phyloP scores from a whole-genome alignment of 2,113 vertebrate species.

The Morone chrysops region DNA sequence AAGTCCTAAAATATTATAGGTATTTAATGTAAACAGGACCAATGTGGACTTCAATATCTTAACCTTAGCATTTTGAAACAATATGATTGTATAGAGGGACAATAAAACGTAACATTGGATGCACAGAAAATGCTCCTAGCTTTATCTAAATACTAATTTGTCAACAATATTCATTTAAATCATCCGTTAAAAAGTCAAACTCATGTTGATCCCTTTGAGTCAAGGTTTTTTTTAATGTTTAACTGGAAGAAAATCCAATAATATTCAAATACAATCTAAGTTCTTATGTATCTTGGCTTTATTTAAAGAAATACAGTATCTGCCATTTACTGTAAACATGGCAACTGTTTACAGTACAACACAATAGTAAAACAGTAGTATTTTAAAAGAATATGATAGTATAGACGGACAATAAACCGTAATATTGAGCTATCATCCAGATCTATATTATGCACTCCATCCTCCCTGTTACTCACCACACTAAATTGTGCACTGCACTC shows the following conservation, averaged over 20 bases:
- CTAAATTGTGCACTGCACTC: conserved; percentile 17
- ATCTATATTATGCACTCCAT: neutral
- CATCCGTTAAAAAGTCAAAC: neutral
- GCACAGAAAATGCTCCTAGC: too few relatives aligned
- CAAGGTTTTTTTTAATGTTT: neutral
- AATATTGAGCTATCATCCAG: neutral
- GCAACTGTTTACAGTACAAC: neutral
- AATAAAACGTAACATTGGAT: too few relatives aligned
- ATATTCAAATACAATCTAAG: neutral
- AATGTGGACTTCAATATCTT: neutral
- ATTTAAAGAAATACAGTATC: neutral
- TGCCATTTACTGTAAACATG: neutral
- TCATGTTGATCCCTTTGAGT: neutral
- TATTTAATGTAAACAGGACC: neutral
- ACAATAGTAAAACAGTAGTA: neutral
- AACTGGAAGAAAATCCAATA: neutral
- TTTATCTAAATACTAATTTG: neutral
- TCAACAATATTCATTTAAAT: neutral
- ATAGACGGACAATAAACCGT: neutral
- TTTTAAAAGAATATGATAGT: neutral
- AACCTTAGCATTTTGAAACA: too few relatives aligned
- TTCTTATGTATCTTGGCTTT: too few relatives aligned
- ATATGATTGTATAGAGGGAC: too few relatives aligned
- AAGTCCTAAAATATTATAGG: neutral
- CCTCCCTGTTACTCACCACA: conserved; percentile 18